Evolutionary conservation across 2,888 invertebrate genomes (phyloP), one percentile per base, ranked within the genome.

Genomic region (Temnothorax ravouxi): DNA sequence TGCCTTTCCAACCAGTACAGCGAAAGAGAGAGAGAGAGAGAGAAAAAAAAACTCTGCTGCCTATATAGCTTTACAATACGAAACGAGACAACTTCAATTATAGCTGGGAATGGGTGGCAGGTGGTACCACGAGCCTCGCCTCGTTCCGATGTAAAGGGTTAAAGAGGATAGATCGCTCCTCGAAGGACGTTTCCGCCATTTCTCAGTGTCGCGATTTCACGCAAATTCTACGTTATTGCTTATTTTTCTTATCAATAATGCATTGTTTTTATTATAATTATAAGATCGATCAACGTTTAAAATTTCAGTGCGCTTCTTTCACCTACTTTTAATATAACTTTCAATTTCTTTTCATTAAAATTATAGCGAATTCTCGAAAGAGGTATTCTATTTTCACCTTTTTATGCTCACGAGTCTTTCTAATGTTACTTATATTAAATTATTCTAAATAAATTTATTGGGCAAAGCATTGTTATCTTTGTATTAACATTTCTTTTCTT

Each of bases 31-130:
- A 29, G 29, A 29, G 29, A 29, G 29, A 29, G 25, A 25, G 25
- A 25, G 25, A 25, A 1, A 71, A 67, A 29, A 79, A 79, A 52
- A 34, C 44, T 71, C 18, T 21, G 34, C 59, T 18, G 74, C 18
- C 72, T 80, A 74, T 80, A 80, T 80, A 80, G 79, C 74, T 74
- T 74, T 74, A 80, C 79, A 74, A 74, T 80, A 80, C 79, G 79
- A 80, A 74, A 80, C 79, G 74, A 80, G 79, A 80, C 79, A 80
- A 80, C 79, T 80, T 80, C 79, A 80, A 80, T 80, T 80, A 80
- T 72, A 80, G 79, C 79, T 74, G 79, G 79, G 79, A 80, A 80
- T 80, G 79, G 79, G 79, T 80, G 79, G 79, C 79, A 80, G 79
- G 79, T 80, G 79, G 79, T 80, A 80, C 79, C 79, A 80, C 59